Base-by-base conservation (phyloP, 1,140 invertebrate species). In the Leptinotarsa undecemlineata region DNA sequence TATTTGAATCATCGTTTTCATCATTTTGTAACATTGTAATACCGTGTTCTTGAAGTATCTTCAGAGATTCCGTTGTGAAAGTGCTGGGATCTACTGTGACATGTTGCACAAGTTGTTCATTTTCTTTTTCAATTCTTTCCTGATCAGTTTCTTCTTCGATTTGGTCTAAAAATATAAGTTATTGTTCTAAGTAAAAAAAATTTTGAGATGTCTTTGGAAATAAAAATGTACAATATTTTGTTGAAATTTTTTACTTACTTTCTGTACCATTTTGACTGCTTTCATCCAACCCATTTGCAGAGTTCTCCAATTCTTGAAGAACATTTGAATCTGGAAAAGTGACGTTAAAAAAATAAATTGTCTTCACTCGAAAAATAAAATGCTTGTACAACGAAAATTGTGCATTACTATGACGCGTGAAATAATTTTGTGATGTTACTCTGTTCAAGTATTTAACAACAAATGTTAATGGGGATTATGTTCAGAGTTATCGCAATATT, bases 1-100 rank as follows among this genome's bases (percentile, higher is more conserved):
- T 90, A 48, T 91, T 92, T 8, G 88, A 88, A 71, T 92, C 91
- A 84, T 93, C 90, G 72, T 89, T 88, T 74, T 92, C 91, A 84
- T 93, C 90, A 74, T 89, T 88, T 51, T 92, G 91, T 76, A 95
- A 89, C 89, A 94, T 92, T 26, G 91, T 92, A 64, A 95, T 94
- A 51, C 93, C 93, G 84, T 95, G 93, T 75, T 90, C 89, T 86
- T 94, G 92, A 26, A 95, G 85, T 83, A 93, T 88, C 81, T 91
- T 88, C 61, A 76, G 68, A 64, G 73, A 70, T 26, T 68, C 71
- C 11, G 51, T 48, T 17, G 33, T 47, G 19, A 64, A 33, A 20
- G 26, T 48, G 13, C 15, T 61, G 14, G 71, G 60, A 63, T 72
- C 71, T 8, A 72, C 62, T 8, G 60, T 64, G 61, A 72, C 71